Evolutionary conservation across 2,888 invertebrate species (phyloP), one percentile per base, ranked within the genome.

Genomic region (Dyspetes luteomarginatus): DNA sequence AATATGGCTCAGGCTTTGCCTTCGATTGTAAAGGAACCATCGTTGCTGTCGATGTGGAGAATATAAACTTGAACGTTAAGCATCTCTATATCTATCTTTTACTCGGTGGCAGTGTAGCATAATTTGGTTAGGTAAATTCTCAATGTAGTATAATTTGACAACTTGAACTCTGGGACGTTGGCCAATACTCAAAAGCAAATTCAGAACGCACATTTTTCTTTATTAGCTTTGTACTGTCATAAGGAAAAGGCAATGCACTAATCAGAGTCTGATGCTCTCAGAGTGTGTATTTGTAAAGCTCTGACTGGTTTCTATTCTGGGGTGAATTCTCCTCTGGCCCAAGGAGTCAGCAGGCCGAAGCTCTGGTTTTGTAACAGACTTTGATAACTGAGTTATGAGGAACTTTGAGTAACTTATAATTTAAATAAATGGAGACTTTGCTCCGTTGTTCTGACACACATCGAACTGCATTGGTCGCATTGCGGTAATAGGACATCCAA

Each of bases 151-250:
- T 69, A 85, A 82, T 86, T 86, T 83, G 84, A 78, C 81, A 88
- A 88, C 86, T 87, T 82, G 73, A 81, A 81, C 79, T 84, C 76
- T 72, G 83, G 85, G 84, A 84, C 82, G 78, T 81, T 76, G 69
- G 85, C 84, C 84, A 85, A 84, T 75, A 82, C 41, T 73, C 69
- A 62, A 78, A 77, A 68, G 80, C 71, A 56, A n/a, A 67, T 24
- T 64, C 55, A 62, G 50, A 56, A 56, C 45, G 52, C 58, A 43
- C 56, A 75, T 62, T 60, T 55, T 79, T 79, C 75, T 64, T 78
- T 62, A 80, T 28, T 74, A 17, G 58, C 72, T 74, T 41, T 58
- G 22, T 45, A 65, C 43, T 76, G 50, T 45, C 26, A 9, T 15
- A 24, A 62, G 48, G 45, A 15, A 5, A 48, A 17, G 4, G 19